Evolutionary conservation across 2,888 invertebrate genomes (phyloP), one percentile per base, ranked within the genome.

Genomic region (Dioctria linearis): DNA sequence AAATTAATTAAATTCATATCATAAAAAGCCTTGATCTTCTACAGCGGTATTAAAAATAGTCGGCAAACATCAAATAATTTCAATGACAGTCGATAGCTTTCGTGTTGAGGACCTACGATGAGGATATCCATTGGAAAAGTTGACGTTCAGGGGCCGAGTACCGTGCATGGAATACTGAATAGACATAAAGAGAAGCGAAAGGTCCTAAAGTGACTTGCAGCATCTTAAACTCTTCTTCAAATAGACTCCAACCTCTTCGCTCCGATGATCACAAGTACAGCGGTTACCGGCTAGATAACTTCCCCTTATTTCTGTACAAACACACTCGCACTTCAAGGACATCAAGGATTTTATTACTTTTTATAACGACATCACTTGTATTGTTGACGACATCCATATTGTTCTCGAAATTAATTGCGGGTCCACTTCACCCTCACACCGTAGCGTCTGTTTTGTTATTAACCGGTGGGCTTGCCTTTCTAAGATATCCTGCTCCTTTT

Each of bases 341-440:
- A 49, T 80, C 79, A 75, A 75, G 75, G 78, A 80, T 80, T 78
- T 81, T 81, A 79, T 81, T 81, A 75, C 79, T 81, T 79, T 80
- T 78, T 80, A 81, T 81, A 80, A 78, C 49, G 80, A 67, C 76
- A 59, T 66, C 81, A 78, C 39, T 78, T 78, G 40, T 54, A 51
- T 79, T 80, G 76, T 66, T 61, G 69, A 81, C 76, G 79, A 71
- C 71, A 78, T 81, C 78, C 81, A 82, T 78, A 78, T 80, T 67
- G 78, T 82, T 54, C 80, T 82, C 63, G 78, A 79, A 78, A 82
- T 82, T 82, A 82, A 82, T 82, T 82, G 82, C 80, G 75, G 79
- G 43, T 59, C 80, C 63, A 66, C 39, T 78, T 78, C 65, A 59
- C 78, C 49, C 79, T 80, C 80, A 9, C 43, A 8, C 39, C 63